Evolutionary conservation across 2,888 invertebrate species (phyloP).

Genomic region (Pyrocoelia pectoralis): DNA sequence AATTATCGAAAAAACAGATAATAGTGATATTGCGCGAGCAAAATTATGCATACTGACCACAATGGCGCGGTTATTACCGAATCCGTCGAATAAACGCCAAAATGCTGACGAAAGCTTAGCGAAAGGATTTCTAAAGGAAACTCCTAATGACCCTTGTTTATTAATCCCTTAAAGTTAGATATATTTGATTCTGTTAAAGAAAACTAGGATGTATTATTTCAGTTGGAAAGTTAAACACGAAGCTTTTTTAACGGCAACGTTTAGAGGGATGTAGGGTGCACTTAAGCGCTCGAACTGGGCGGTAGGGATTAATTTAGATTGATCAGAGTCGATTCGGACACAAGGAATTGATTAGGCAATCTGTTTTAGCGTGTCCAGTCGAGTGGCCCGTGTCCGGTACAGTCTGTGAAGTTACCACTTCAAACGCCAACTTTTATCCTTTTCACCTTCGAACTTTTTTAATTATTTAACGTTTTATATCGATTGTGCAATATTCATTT

Average conservation of each 20-base stretch:
- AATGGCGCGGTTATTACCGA: neutral
- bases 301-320: conserved; percentile 63
- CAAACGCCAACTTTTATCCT: conserved; percentile 22
- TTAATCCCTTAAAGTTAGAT: neutral
- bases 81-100: conserved; percentile 9
- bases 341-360: conserved; percentile 64
- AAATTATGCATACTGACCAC: conserved; percentile 8
- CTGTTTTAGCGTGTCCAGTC: conserved; percentile 63
- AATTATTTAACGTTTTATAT: neutral
- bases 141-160: neutral
- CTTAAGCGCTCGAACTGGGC: conserved; percentile 48
- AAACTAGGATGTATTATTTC: neutral
- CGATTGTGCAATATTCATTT: too few species aligned
- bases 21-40: neutral
- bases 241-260: conserved; percentile 57
- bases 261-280: conserved; percentile 48
- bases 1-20: conserved; percentile 4
- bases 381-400: conserved; percentile 59
- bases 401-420: conserved; percentile 33
- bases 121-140: conserved; percentile 3
- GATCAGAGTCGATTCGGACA: conserved; percentile 61
- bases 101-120: conserved; percentile 14
- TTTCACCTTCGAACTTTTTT: neutral
- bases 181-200: neutral
- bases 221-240: conserved; percentile 30